Evolutionary conservation across 2,797 vertebrate genomes (phyloP), one percentile per base, ranked within the genome.

Genomic region (Epinephelus awoara): DNA sequence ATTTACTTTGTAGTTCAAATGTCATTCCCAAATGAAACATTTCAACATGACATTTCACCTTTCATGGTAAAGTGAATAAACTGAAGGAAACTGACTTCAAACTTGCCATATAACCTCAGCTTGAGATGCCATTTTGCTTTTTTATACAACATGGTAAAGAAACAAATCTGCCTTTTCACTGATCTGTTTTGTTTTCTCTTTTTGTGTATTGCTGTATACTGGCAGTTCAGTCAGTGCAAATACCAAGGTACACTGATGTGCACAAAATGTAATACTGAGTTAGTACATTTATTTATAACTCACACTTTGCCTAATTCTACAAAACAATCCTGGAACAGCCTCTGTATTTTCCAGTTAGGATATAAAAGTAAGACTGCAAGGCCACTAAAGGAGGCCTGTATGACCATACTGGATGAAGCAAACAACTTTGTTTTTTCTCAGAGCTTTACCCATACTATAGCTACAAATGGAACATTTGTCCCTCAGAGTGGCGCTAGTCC

Each of bases 81-180:
- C 68, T 85, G 62, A 87, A 78, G 56, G 18, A 25, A 74, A 44
- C 17, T 72, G 52, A 78, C 34, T 47, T 62, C 47, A 70, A 50
- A 72, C 49, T 3, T 67, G 27, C 68, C 58, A 1, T 49, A 17
- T 65, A 27, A 46, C 58, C 3, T 67, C 27, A 5, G 27, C 58
- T 57, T 63, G 49, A 81, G 21, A 70, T 77, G 61, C 46, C 17
- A 47, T 47, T 50, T 27, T 66, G 63, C 82, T 74, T 77, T 44
- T 57, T 64, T 74, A 72, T 54, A 56, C 72, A 91, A 88, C 90
- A 88, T 75, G 85, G 85, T 73, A 50, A 88, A 80, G 82, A 59
- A 86, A 75, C 67, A 88, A 85, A 90, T 77, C 88, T 94, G 85
- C 74, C 85, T 94, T 90, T 91, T 86, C n/a, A 65, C 2, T 40